Conservation (phyloP, 2,888 invertebrate species). For the Alentia gelatinosa region DNA sequence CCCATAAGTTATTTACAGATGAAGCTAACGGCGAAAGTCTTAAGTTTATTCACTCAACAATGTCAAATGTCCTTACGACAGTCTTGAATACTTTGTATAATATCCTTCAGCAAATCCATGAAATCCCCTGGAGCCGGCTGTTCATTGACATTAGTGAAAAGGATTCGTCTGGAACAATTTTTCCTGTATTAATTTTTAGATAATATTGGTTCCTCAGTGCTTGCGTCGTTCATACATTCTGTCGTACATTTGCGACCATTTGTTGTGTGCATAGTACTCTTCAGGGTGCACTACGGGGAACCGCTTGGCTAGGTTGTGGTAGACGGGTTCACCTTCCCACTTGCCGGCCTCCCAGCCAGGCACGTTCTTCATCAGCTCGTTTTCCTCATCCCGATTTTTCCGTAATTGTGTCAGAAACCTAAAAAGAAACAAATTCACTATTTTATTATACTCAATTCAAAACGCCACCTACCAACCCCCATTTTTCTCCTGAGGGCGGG, state of each 20-base stretch:
- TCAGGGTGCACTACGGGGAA: slow-evolving; percentile 67
- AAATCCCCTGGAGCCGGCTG: no score
- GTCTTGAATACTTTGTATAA: no score
- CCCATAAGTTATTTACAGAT: no score
- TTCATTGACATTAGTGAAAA: no score
- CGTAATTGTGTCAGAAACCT: slow-evolving; percentile 88
- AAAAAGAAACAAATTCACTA: slow-evolving; percentile 57
- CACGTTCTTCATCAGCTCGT: slow-evolving; percentile 92
- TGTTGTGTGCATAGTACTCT: slow-evolving; percentile 65
- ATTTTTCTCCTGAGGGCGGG: background rate
- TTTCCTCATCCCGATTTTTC: slow-evolving; percentile 91
- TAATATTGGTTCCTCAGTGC: slow-evolving; percentile 58
- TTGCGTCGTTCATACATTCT: slow-evolving; percentile 60
- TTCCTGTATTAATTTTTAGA: no score
- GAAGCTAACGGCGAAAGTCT: no score
- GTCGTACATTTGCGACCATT: slow-evolving; percentile 58
- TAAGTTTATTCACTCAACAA: no score
- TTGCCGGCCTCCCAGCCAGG: slow-evolving; percentile 96
- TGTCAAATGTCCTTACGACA: no score
- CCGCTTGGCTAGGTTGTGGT: slow-evolving; percentile 86
- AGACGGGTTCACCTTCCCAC: slow-evolving; percentile 91
- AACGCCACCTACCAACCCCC: no score
- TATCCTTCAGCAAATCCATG: no score
- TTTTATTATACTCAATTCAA: background rate
- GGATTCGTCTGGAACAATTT: no score